Evolutionary conservation across 2,113 vertebrate genomes (phyloP).

Genomic region (Sebastes fasciatus): DNA sequence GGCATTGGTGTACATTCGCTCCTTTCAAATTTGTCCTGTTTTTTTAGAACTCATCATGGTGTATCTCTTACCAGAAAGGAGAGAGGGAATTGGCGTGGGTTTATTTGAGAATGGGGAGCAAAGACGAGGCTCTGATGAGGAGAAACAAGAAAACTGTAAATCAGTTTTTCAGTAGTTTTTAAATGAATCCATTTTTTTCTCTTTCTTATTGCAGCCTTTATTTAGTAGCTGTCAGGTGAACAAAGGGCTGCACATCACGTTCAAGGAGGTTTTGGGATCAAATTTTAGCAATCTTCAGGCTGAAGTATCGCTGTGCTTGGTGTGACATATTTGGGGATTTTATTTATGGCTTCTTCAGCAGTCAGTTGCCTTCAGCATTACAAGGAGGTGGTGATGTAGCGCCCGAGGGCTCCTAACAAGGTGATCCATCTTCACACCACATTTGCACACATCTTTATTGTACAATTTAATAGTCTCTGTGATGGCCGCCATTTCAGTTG

Average conservation of each 20-base stretch:
- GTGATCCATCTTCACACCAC: constrained; percentile 25
- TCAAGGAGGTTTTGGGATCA: neutral
- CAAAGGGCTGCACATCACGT: neutral
- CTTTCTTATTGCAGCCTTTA: neutral
- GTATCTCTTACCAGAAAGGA: neutral
- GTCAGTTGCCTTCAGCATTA: neutral
- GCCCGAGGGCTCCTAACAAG: neutral
- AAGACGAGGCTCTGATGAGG: neutral
- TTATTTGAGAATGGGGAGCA: neutral
- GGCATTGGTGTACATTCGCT: neutral
- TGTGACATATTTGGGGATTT: neutral
- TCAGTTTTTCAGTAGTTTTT: neutral
- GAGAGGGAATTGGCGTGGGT: neutral
- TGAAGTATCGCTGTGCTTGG: neutral
- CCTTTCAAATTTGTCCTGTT: neutral
- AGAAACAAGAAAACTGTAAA: no score
- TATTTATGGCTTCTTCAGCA: constrained; percentile 1
- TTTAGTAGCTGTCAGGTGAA: constrained; percentile 9
- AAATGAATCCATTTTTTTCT: no score
- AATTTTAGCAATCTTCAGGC: neutral
- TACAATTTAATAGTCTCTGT: neutral
- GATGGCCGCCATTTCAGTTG: neutral
- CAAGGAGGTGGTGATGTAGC: neutral
- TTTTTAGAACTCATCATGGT: neutral
- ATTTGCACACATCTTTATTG: constrained; percentile 22